phyloP scores from a whole-genome alignment of 2,888 invertebrate genomes.

The Bombylius major region DNA sequence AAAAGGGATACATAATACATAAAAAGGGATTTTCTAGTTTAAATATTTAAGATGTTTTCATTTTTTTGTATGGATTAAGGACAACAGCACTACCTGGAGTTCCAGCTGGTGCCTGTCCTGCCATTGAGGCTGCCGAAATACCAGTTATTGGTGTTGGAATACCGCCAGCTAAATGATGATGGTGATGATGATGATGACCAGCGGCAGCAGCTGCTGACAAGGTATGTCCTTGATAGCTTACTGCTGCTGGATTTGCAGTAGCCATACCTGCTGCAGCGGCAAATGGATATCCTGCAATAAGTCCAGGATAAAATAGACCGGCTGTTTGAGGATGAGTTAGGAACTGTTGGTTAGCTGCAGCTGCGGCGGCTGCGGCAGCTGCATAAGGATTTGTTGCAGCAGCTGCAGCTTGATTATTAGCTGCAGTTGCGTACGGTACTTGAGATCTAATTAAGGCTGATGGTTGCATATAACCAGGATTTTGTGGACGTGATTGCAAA shows the following conservation, averaged over 20 bases:
- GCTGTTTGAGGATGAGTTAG: slow-evolving; percentile 3
- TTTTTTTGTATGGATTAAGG: slow-evolving; percentile 79
- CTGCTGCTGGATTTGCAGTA: slow-evolving; percentile 34
- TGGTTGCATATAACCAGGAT: slow-evolving; percentile 7
- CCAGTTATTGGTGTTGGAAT: slow-evolving; percentile 5
- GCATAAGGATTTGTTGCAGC: slow-evolving; percentile 21
- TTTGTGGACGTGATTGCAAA: slow-evolving; percentile 5
- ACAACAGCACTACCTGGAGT: slow-evolving; percentile 37
- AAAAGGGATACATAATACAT: not conserved
- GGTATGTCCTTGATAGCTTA: slow-evolving; percentile 3
- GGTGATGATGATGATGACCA: slow-evolving; percentile 14
- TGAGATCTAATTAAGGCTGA: slow-evolving; percentile 11
- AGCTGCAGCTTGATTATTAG: slow-evolving; percentile 15
- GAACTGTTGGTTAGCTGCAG: slow-evolving; percentile 17
- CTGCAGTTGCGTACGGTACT: slow-evolving; percentile 15
- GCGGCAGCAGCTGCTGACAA: slow-evolving; percentile 4
- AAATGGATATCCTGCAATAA: slow-evolving; percentile 42
- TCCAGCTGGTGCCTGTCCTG: slow-evolving; percentile 15
- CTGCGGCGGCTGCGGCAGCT: slow-evolving; percentile 17
- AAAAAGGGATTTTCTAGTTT: not conserved
- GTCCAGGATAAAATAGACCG: slow-evolving; percentile 35
- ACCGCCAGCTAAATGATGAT: slow-evolving; percentile 4
- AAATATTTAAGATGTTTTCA: slow-evolving; percentile 55
- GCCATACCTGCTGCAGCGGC: slow-evolving; percentile 21
- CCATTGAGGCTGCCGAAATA: slow-evolving; percentile 17